These are phyloP conservation scores for Blastobasis adustella DNA, from an alignment of 2,888 invertebrate genomes.

Conservation along the genomic window DNA sequence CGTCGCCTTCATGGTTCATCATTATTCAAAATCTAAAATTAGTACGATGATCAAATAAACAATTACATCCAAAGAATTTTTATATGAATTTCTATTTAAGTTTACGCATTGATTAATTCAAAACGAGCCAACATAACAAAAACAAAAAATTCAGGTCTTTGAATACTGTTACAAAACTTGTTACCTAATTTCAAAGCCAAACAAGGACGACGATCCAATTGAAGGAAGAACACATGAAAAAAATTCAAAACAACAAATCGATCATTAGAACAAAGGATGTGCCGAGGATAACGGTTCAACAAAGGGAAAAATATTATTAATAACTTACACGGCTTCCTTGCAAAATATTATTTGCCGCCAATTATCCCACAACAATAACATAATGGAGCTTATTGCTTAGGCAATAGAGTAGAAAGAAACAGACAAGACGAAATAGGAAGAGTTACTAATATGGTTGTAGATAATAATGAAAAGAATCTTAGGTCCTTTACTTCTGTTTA, in stretches of 20 bases:
- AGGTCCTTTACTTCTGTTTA: slow-evolving; percentile 29
- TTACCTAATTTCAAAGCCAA: not conserved
- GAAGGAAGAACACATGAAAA: not conserved
- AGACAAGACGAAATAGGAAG: slow-evolving; percentile 4
- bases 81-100: no score
- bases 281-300: slow-evolving; percentile 31
- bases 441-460: slow-evolving; percentile 23
- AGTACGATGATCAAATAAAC: no score
- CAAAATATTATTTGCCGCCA: slow-evolving; percentile 11
- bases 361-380: not conserved
- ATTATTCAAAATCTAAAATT: no score
- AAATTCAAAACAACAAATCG: slow-evolving; percentile 19
- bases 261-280: slow-evolving; percentile 24
- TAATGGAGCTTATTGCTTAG: slow-evolving; percentile 4
- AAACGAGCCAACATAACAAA: no score
- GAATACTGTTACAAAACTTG: no score
- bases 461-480: slow-evolving; percentile 52
- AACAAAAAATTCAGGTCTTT: no score
- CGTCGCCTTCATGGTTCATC: no score
- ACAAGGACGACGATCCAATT: slow-evolving; percentile 3
- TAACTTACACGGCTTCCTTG: slow-evolving; percentile 26
- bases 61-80: no score
- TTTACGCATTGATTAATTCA: no score
- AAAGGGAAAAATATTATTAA: slow-evolving; percentile 44
- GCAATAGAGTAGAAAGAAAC: slow-evolving; percentile 12